These are phyloP conservation scores for Lasioglossum calceatum DNA, from an alignment of 2,888 invertebrate species.

Conservation along the genomic window DNA sequence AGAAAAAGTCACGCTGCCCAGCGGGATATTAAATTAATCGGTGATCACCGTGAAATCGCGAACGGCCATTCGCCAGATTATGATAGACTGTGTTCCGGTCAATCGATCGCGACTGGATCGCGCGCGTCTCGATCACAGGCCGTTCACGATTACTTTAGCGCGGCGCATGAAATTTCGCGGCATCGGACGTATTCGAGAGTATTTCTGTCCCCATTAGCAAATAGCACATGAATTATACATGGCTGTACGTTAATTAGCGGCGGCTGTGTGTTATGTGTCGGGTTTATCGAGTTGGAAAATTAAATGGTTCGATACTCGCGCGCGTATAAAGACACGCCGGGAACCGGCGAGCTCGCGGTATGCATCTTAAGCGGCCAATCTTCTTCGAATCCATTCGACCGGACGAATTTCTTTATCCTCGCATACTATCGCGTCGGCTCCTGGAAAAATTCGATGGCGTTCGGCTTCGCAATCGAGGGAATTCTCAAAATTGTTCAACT, in stretches of 20 bases:
- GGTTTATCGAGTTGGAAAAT: constrained; percentile 59
- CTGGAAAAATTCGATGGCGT: not conserved
- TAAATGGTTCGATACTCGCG: constrained; percentile 50
- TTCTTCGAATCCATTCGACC: not conserved
- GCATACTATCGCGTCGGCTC: not conserved
- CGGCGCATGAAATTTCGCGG: constrained; percentile 44
- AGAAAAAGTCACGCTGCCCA: constrained; percentile 8
- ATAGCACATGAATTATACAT: constrained; percentile 66
- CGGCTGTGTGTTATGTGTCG: constrained; percentile 46
- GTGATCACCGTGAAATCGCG: constrained; percentile 33
- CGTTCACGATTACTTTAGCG: not conserved
- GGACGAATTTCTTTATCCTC: constrained; percentile 4
- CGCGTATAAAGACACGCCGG: constrained; percentile 18
- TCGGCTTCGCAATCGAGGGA: not conserved
- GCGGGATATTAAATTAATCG: constrained; percentile 1
- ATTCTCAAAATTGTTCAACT: not conserved
- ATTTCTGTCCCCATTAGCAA: constrained; percentile 65
- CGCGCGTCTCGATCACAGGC: not conserved
- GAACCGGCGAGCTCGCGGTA: constrained; percentile 23
- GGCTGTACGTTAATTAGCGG: constrained; percentile 56
- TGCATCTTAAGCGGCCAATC: constrained; percentile 8
- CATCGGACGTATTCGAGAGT: constrained; percentile 36
- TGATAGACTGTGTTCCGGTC: constrained; percentile 56
- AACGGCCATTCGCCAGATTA: constrained; percentile 18
- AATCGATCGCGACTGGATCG: constrained; percentile 37